Percentiles rank a stretch among this genome's conserved stretches.
Conservation (phyloP, 1,140 invertebrate species). For the Venustaconcha ellipsiformis region DNA sequence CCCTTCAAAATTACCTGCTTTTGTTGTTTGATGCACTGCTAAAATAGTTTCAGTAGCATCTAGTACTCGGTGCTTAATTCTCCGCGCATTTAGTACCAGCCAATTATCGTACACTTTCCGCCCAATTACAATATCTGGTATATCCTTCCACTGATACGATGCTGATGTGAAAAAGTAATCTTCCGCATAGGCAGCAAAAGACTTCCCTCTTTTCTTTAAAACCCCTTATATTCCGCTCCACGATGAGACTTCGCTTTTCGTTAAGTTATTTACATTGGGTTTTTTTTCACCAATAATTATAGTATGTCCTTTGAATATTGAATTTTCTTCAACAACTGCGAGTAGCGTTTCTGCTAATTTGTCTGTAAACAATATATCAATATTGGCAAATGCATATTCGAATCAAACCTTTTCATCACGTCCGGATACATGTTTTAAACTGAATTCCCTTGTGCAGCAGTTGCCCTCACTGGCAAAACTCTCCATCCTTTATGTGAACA, state of each 20-base stretch:
- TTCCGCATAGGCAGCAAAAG: constrained; percentile 32
- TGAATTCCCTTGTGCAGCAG: constrained; percentile 14
- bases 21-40: constrained; percentile 38
- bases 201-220: constrained; percentile 11
- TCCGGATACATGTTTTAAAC: constrained; percentile 40
- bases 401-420: constrained; percentile 22
- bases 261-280: constrained; percentile 29
- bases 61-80: constrained; percentile 14
- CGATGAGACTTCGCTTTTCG: constrained; percentile 5
- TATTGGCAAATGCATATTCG: constrained; percentile 34
- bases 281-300: constrained; percentile 16
- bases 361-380: constrained; percentile 33
- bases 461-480: constrained; percentile 4
- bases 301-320: neutral
- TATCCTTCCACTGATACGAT: constrained; percentile 36
- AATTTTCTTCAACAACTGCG: neutral
- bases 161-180: constrained; percentile 40
- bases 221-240: constrained; percentile 7
- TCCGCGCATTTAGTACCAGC: constrained; percentile 34
- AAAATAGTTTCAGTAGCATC: constrained; percentile 31
- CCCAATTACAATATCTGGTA: constrained; percentile 42
- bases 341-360: constrained; percentile 17
- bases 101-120: constrained; percentile 41
- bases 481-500: constrained; percentile 9
- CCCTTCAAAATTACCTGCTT: constrained; percentile 26